phyloP scores from a whole-genome alignment of 2,888 invertebrate genomes.

The Cylloceria caligata region DNA sequence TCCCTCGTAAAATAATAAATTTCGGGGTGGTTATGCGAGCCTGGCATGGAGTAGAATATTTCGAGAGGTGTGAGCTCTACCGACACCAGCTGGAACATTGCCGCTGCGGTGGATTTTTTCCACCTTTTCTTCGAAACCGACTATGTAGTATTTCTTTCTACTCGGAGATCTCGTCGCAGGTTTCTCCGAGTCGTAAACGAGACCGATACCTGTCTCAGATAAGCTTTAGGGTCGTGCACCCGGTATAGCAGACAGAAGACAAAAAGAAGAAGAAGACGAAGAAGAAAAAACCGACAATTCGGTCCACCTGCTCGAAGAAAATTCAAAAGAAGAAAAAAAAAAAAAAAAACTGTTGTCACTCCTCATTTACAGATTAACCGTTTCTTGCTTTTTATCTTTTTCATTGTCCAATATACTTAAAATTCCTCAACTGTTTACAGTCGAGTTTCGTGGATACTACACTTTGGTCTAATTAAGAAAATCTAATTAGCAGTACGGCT shows the following conservation, averaged over 20 bases:
- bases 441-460: slow-evolving; percentile 14
- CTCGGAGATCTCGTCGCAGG: slow-evolving; percentile 23
- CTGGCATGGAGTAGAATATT: slow-evolving; percentile 14
- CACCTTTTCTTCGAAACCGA: slow-evolving; percentile 2
- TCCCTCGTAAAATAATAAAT: slow-evolving; percentile 68
- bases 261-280: neutral
- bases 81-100: slow-evolving; percentile 51
- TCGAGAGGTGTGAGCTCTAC: slow-evolving; percentile 47
- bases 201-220: slow-evolving; percentile 53
- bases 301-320: slow-evolving; percentile 58
- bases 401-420: neutral
- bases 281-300: slow-evolving; percentile 37
- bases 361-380: neutral
- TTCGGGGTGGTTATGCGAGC: slow-evolving; percentile 47
- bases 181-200: slow-evolving; percentile 54
- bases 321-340: neutral
- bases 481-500: slow-evolving; percentile 11
- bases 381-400: neutral
- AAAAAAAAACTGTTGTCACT: slow-evolving; percentile 1
- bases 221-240: slow-evolving; percentile 37
- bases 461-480: slow-evolving; percentile 18
- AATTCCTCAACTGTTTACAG: neutral
- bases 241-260: neutral
- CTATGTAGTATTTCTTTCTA: slow-evolving; percentile 40
- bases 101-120: slow-evolving; percentile 5